Conservation (phyloP, 2,113 vertebrate species). For the Gymnogyps californianus region DNA sequence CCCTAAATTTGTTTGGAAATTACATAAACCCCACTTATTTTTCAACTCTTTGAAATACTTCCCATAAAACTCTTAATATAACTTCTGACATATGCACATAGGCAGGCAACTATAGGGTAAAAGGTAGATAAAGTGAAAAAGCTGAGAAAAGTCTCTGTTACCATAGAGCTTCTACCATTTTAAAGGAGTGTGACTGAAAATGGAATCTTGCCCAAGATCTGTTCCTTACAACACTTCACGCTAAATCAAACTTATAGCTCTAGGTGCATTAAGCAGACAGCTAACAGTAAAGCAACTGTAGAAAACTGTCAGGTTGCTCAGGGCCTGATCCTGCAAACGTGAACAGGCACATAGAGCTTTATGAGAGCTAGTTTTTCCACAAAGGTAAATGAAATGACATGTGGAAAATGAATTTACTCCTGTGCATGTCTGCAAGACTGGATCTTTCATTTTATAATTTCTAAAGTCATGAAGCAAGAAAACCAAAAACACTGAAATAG, state of each 20-base stretch:
- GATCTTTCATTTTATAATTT: neutral
- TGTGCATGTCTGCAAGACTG: neutral
- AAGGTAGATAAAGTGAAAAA: neutral
- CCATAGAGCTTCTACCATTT: neutral
- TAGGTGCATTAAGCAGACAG: neutral
- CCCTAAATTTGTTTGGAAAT: neutral
- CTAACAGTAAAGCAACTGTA: neutral
- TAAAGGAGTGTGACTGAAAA: neutral
- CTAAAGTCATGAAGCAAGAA: neutral
- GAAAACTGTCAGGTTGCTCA: neutral
- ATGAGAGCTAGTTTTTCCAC: neutral
- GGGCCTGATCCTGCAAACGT: neutral
- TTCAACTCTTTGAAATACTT: neutral
- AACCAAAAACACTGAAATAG: neutral
- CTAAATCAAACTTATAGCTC: neutral
- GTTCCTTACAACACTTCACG: neutral
- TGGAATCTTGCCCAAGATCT: neutral
- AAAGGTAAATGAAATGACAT: neutral
- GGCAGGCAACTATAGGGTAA: neutral
- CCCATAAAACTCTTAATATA: neutral
- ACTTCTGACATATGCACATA: neutral
- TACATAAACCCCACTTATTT: neutral
- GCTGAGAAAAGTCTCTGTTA: neutral
- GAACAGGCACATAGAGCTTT: neutral
- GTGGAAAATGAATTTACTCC: neutral